These are phyloP conservation scores for Podarcis raffonei DNA, from an alignment of 2,113 vertebrate genomes.

Conservation along the genomic window DNA sequence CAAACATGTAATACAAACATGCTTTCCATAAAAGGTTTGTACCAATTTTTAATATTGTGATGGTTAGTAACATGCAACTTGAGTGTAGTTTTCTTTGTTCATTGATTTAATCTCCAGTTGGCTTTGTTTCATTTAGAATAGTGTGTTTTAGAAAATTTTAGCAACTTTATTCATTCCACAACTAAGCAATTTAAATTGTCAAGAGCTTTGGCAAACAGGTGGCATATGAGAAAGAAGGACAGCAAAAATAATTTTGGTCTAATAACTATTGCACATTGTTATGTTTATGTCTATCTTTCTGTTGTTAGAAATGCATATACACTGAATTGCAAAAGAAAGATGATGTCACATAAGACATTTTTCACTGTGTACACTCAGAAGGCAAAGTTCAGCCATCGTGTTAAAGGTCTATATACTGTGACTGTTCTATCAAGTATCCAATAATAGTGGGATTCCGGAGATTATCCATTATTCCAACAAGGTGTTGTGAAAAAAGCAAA, in stretches of 20 bases:
- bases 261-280: not conserved
- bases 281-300: not conserved
- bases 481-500: not conserved
- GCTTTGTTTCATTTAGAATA: not conserved
- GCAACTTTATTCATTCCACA: not conserved
- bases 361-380: not conserved
- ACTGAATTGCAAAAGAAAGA: not conserved
- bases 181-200: conserved; percentile 11
- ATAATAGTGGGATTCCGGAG: not conserved
- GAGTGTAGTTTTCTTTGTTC: not conserved
- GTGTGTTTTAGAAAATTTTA: not conserved
- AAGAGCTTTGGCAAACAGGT: not conserved
- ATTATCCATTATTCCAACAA: not conserved
- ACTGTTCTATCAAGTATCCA: not conserved
- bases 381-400: conserved; percentile 1
- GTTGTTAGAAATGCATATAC: too few relatives aligned
- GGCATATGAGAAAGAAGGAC: not conserved
- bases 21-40: not conserved
- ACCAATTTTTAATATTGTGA: not conserved
- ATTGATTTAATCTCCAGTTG: not conserved
- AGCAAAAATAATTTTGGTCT: not conserved
- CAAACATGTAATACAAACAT: not conserved
- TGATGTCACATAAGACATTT: not conserved
- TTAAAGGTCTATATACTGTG: not conserved
- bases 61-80: not conserved